Evolutionary conservation across 1,140 invertebrate species (phyloP).

Genomic region (Akabosia matsudoensis): DNA sequence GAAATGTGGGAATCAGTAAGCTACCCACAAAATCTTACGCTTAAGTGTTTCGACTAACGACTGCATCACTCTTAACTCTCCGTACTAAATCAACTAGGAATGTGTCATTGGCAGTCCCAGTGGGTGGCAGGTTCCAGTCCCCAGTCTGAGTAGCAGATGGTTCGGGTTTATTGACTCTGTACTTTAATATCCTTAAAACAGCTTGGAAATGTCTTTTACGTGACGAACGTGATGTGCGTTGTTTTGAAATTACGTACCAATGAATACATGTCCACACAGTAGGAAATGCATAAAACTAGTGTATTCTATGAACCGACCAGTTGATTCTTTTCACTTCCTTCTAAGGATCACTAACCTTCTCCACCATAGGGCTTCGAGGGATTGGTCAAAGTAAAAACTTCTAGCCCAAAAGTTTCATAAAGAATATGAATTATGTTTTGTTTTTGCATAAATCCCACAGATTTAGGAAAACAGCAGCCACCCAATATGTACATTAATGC

Average conservation of each 20-base stretch:
- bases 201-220: constrained; percentile 6
- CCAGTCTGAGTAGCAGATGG: neutral
- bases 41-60: too few relatives aligned
- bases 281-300: neutral
- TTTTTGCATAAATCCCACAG: too few relatives aligned
- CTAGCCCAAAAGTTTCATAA: too few relatives aligned
- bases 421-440: too few relatives aligned
- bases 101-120: neutral
- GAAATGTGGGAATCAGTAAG: too few relatives aligned
- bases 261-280: neutral
- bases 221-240: constrained; percentile 9
- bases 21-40: too few relatives aligned
- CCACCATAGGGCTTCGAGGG: neutral
- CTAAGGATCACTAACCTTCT: constrained; percentile 16
- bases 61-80: too few relatives aligned
- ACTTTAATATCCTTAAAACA: neutral
- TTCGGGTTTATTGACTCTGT: constrained; percentile 8
- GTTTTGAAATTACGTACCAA: neutral
- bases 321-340: constrained; percentile 13
- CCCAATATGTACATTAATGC: too few relatives aligned
- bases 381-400: too few relatives aligned
- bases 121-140: constrained; percentile 13
- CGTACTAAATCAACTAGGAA: neutral
- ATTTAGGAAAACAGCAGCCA: too few relatives aligned
- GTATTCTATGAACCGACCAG: neutral